Percentiles rank a stretch among this genome's conserved stretches.
Evolutionary conservation across 2,797 vertebrate genomes (phyloP).

Genomic region (Lindbergichthys nudifrons): DNA sequence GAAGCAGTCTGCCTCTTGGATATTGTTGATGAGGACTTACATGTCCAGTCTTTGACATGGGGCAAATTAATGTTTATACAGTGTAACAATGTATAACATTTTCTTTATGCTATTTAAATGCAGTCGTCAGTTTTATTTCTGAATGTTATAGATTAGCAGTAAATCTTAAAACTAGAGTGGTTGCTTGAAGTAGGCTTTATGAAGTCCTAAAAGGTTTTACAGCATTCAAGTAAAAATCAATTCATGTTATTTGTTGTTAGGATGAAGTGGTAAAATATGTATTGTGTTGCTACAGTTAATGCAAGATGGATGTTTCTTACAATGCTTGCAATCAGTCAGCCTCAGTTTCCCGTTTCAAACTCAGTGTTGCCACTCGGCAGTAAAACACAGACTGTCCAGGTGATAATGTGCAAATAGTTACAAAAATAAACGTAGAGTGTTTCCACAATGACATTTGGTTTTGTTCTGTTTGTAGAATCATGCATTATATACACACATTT

Average conservation of each 20-base stretch:
- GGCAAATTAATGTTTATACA: background rate
- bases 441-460: constrained; percentile 9
- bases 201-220: background rate
- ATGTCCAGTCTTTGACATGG: constrained; percentile 47
- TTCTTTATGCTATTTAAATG: constrained; percentile 9
- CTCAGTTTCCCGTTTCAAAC: constrained; percentile 12
- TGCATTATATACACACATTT: constrained; percentile 11
- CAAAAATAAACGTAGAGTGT: constrained; percentile 1
- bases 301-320: background rate
- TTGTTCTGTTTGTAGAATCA: constrained; percentile 21
- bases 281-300: constrained; percentile 5
- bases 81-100: background rate
- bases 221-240: background rate
- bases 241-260: background rate
- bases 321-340: background rate
- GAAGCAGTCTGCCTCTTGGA: constrained; percentile 63
- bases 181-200: background rate
- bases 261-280: background rate
- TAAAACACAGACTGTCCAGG: background rate
- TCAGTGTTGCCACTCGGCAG: background rate
- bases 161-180: background rate
- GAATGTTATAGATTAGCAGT: background rate
- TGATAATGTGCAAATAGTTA: background rate
- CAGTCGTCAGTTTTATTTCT: constrained; percentile 12
- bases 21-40: constrained; percentile 61